Base-by-base conservation (phyloP, 2,797 vertebrate species). In the Coluber constrictor region DNA sequence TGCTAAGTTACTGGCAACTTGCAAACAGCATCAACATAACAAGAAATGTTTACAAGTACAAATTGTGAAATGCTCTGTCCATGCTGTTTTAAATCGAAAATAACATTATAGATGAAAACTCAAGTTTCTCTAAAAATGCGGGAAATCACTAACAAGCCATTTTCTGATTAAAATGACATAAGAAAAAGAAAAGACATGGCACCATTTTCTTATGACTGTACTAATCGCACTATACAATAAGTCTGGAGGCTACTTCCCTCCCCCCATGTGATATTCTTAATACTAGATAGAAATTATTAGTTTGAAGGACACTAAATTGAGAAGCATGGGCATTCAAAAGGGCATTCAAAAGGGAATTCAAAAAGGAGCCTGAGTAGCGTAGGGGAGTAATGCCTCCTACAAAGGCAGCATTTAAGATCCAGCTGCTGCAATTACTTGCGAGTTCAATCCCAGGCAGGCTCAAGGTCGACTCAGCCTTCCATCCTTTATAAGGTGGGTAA, bases 121-220 rank as follows among this genome's bases (percentile, higher is more conserved):
- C 95, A 95, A 95, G 94, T 95, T 96, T 89, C 91, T 32, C 13
- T 43, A 93, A 94, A 32, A 70, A 96, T 95, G 92, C 90, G 60
- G 55, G 92, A 95, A 92, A 96, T 97, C 94, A 96, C 94, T 89
- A 96, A 92, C 51, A 91, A 13, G 92, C 61, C 66, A 66, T 93
- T 57, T 91, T 93, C 0, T 13, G 95, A 95, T 96, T 94, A 94
- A 95, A 95, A 97, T 95, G 96, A 93, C 90, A 88, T 90, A 94
- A 95, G 86, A 95, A 97, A 95, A 97, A 96, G 60, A 96, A 95
- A 63, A 97, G 89, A 88, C 96, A 96, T 95, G 94, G 95, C 94
- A 87, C 91, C 91, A 94, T 92, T 90, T 91, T 87, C 47, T 95
- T 95, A 90, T 61, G 93, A 89, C 86, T 94, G 92, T 74, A 70